Evolutionary conservation across 2,113 vertebrate species (phyloP).

Genomic region (Leptodactylus fuscus): DNA sequence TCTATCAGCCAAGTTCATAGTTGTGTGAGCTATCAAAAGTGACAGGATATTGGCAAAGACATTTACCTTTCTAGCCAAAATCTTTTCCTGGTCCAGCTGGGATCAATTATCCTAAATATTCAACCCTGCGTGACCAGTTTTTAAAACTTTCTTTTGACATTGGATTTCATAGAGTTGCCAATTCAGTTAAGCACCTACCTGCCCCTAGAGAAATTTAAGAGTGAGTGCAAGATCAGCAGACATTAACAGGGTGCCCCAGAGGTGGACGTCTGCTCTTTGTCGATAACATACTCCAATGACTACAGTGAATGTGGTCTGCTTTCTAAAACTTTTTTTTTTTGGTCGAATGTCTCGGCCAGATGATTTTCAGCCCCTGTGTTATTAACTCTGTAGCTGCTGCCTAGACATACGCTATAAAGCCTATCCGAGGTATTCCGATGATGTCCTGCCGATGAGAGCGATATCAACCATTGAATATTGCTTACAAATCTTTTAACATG

Average conservation of each 20-base stretch:
- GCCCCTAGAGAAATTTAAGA: conserved; percentile 43
- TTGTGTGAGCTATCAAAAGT: conserved; percentile 59
- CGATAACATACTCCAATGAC: conserved; percentile 17
- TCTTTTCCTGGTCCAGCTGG: conserved; percentile 51
- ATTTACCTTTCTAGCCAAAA: conserved; percentile 32
- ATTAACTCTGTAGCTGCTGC: neutral
- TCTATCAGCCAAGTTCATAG: conserved; percentile 54
- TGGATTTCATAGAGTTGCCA: conserved; percentile 40
- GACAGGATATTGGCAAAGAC: conserved; percentile 56
- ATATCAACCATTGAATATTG: no score
- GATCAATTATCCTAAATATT: conserved; percentile 59
- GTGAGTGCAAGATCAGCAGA: conserved; percentile 29
- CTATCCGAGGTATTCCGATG: neutral
- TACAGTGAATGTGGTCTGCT: conserved; percentile 11
- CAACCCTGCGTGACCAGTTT: conserved; percentile 46
- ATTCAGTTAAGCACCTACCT: conserved; percentile 50
- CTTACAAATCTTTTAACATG: no score
- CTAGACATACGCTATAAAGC: neutral
- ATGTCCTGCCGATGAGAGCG: neutral
- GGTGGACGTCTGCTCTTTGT: conserved; percentile 19
- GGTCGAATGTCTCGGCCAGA: neutral
- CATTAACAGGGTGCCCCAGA: conserved; percentile 16
- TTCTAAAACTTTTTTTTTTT: neutral
- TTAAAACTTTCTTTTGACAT: conserved; percentile 54
- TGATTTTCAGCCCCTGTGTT: neutral